Evolutionary conservation across 2,888 invertebrate species (phyloP), one percentile per base, ranked within the genome.

Genomic region (Drosophila fulvimacula): DNA sequence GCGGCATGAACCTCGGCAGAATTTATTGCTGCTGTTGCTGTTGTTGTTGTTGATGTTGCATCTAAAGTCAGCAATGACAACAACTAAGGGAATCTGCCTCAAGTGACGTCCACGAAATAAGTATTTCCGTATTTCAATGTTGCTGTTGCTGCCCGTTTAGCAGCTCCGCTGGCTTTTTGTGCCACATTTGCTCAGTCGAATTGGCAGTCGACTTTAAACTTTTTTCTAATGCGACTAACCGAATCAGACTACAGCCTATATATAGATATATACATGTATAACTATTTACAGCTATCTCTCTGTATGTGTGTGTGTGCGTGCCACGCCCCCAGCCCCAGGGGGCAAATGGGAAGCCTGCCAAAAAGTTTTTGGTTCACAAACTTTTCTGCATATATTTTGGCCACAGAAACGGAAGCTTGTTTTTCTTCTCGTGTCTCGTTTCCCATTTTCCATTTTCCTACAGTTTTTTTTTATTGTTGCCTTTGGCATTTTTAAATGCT

Each of bases 341-440:
- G 49, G 42, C 42, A 55, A 67, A 69, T 48, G 46, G 46, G 61
- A 80, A 73, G 88, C 78, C 80, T 88, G 86, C 86, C 78, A 88
- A 77, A 82, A 82, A 88, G 81, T 83, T 79, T 77, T 85, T 76
- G 67, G 75, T 69, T 75, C 79, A 82, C 76, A 82, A 88, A 88
- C 83, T 85, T 85, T 88, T 88, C 60, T 88, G 84, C 86, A 85
- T 85, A 83, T 79, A 88, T 88, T 88, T 85, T 81, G 48, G 74
- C 61, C 63, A 81, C 83, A 82, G 34, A 86, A 88, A 74, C 79
- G 82, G 82, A 84, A 82, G 88, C 79, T 82, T 73, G 82, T 83
- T 80, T 88, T 85, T 82, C 38, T 51, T 88, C 82, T 77, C 70
- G 59, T 81, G 85, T 88, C 86, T 66, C 60, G 36, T 59, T 61